These are phyloP conservation scores for Rhogogaster chlorosoma DNA, from an alignment of 2,888 invertebrate species.

Conservation along the genomic window DNA sequence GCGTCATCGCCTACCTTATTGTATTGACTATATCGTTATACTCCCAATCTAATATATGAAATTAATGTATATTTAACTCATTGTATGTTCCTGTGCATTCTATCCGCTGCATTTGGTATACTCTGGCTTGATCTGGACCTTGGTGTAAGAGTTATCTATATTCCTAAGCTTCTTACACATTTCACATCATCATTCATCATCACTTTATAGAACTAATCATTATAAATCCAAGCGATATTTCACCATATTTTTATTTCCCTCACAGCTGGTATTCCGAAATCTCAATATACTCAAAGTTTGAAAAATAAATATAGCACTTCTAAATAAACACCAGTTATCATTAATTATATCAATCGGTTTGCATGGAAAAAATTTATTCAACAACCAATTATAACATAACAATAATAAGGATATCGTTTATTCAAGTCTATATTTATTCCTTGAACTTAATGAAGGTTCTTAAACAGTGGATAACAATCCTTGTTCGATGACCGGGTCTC, in stretches of 20 bases:
- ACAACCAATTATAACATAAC: neutral
- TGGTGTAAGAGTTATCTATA: constrained; percentile 77
- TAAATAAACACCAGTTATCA: neutral
- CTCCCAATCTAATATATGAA: constrained; percentile 21
- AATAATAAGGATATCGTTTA: neutral
- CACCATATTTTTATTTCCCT: constrained; percentile 1
- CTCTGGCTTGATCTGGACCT: constrained; percentile 78
- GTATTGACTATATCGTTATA: neutral
- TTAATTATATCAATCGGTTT: neutral
- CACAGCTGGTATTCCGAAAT: neutral
- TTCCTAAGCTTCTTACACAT: constrained; percentile 72
- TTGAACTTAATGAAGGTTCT: neutral
- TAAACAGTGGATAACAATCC: neutral
- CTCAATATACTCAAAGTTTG: neutral
- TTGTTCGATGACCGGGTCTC: neutral
- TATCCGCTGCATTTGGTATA: constrained; percentile 77
- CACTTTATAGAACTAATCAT: neutral
- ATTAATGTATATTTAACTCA: constrained; percentile 73
- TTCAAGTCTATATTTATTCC: neutral
- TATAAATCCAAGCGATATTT: neutral
- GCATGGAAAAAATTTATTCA: neutral
- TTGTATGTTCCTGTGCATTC: constrained; percentile 77
- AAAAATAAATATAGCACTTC: neutral
- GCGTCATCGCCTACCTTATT: neutral
- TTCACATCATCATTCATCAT: constrained; percentile 60